A percentile compares a stretch with the other conserved stretches of the same genome.
These are phyloP conservation scores for Lepidothrix coronata DNA, from an alignment of 2,113 vertebrate genomes.

Conservation along the genomic window DNA sequence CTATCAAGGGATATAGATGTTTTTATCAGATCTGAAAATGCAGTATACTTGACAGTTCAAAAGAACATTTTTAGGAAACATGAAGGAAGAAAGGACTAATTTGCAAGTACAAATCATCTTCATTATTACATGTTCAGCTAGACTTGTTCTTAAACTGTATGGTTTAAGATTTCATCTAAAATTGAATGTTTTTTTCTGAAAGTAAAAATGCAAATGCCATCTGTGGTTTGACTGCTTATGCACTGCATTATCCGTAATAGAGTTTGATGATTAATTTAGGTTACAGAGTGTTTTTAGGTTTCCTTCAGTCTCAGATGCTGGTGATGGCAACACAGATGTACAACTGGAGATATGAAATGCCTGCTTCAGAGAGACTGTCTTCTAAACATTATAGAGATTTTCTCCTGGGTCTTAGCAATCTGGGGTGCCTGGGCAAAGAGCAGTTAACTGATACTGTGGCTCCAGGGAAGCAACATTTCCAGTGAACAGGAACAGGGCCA, in stretches of 20 bases:
- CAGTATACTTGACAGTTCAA: not conserved
- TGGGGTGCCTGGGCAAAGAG: not conserved
- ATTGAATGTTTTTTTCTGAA: not conserved
- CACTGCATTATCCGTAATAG: not conserved
- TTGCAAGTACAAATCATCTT: not conserved
- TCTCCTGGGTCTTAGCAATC: not conserved
- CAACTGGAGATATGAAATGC: not conserved
- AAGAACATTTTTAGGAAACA: not conserved
- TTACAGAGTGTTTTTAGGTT: not conserved
- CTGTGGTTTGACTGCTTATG: not conserved
- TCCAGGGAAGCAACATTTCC: not conserved
- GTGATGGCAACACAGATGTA: not conserved
- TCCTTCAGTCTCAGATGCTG: not conserved
- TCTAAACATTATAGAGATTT: not conserved
- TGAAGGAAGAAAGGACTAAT: not conserved
- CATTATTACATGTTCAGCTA: not conserved
- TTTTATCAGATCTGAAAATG: not conserved
- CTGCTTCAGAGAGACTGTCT: not conserved
- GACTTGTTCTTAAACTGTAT: not conserved
- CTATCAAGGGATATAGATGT: not conserved
- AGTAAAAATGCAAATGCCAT: not conserved
- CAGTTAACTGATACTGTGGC: not conserved
- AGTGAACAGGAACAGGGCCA: not conserved
- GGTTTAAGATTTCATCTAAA: not conserved
- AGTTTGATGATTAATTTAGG: not conserved